A percentile compares a stretch with the other conserved stretches of the same genome.
Conservation (phyloP, 2,113 vertebrate species). For the Progne subis region DNA sequence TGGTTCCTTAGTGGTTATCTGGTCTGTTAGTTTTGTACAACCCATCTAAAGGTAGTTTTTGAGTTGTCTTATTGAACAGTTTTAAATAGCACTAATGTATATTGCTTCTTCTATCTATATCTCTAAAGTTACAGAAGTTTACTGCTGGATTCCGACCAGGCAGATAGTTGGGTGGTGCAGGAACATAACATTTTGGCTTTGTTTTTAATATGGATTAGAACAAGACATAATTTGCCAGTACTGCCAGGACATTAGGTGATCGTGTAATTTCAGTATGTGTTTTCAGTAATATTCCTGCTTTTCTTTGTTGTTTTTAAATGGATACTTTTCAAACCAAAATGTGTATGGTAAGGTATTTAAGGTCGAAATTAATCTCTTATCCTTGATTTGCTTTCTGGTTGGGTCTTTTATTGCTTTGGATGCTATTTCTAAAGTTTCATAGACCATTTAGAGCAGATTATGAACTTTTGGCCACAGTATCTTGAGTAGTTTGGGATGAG, state of each 20-base stretch:
- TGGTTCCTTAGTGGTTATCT: slow-evolving; percentile 18
- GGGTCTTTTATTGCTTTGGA: background rate
- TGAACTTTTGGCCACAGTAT: background rate
- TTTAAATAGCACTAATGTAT: slow-evolving; percentile 27
- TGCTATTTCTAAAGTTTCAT: background rate
- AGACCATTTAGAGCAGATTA: background rate
- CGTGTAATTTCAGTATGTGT: background rate
- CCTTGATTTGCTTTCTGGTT: background rate
- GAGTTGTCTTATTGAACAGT: slow-evolving; percentile 9
- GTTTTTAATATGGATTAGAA: background rate
- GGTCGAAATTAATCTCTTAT: background rate
- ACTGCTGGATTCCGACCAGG: background rate
- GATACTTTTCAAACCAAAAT: background rate
- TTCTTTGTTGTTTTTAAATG: background rate
- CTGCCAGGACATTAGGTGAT: background rate
- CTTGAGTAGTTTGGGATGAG: background rate
- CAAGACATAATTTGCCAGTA: background rate
- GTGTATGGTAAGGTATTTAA: background rate
- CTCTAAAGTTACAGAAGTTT: slow-evolving; percentile 29
- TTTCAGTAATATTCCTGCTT: background rate
- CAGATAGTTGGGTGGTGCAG: background rate
- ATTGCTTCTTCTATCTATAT: slow-evolving; percentile 49
- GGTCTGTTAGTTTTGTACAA: slow-evolving; percentile 40
- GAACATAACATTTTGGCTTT: background rate
- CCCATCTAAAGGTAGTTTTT: slow-evolving; percentile 21